A percentile compares a stretch with the other conserved stretches of the same genome.
Evolutionary conservation across 1,140 invertebrate genomes (phyloP).

Genomic region (Drosophila asahinai): DNA sequence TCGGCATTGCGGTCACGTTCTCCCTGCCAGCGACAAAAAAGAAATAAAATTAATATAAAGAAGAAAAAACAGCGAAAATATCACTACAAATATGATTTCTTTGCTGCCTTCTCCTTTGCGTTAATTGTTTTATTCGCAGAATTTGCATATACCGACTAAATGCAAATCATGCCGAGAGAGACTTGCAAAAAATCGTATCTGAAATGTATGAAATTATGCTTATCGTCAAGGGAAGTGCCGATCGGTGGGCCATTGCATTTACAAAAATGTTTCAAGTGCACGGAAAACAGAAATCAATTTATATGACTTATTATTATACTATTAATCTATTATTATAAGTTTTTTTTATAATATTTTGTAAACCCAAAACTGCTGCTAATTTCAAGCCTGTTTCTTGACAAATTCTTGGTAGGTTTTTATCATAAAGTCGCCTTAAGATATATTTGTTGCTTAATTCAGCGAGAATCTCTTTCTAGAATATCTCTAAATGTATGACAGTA

Average conservation of each 20-base stretch:
- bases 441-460: too few species aligned
- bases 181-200: constrained; percentile 33
- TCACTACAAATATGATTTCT: constrained; percentile 53
- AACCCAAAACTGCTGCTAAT: too few species aligned
- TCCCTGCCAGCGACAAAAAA: constrained; percentile 52
- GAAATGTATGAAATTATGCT: constrained; percentile 50
- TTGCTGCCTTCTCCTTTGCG: constrained; percentile 58
- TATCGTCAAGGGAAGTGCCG: constrained; percentile 54
- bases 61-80: constrained; percentile 23
- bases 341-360: too few species aligned
- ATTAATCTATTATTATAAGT: too few species aligned
- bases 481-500: not conserved
- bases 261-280: constrained; percentile 1
- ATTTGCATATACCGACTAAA: constrained; percentile 63
- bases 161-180: constrained; percentile 23
- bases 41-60: constrained; percentile 29
- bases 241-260: constrained; percentile 15
- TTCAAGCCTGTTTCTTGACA: too few species aligned
- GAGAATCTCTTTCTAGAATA: too few species aligned
- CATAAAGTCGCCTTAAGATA: too few species aligned
- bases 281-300: not conserved
- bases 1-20: constrained; percentile 77
- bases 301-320: not conserved
- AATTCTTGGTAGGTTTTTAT: too few species aligned
- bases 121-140: constrained; percentile 79